Evolutionary conservation across 1,140 invertebrate species (phyloP).

Genomic region (Trichonephila clavipes): DNA sequence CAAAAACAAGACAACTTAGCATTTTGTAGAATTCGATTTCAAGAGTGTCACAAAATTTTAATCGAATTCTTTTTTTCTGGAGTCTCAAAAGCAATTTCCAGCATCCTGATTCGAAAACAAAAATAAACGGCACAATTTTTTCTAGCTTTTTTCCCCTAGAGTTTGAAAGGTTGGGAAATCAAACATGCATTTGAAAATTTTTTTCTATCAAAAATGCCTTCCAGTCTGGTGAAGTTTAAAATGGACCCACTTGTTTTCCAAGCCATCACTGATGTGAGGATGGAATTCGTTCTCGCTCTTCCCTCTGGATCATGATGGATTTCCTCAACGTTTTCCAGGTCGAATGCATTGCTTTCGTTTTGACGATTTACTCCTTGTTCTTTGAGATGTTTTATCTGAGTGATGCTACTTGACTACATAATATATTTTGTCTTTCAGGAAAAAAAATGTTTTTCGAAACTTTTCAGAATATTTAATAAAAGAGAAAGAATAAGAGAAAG

Average conservation of each 20-base stretch:
- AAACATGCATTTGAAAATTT: background rate
- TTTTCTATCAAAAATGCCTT: background rate
- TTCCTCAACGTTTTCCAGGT: background rate
- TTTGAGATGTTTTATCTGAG: background rate
- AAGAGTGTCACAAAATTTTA: background rate
- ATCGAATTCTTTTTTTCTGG: background rate
- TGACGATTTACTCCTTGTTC: background rate
- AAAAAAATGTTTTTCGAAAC: no score
- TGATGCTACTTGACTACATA: no score
- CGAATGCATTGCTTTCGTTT: background rate
- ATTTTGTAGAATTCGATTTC: no score
- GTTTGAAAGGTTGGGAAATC: background rate
- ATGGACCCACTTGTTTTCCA: background rate
- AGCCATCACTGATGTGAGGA: background rate
- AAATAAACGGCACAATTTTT: background rate
- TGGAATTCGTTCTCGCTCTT: background rate
- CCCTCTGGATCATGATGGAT: background rate
- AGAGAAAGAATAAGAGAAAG: no score
- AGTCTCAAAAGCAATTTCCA: background rate
- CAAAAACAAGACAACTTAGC: background rate
- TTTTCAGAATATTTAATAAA: no score
- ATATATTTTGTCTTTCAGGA: no score
- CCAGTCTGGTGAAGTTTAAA: background rate
- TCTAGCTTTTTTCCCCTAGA: background rate
- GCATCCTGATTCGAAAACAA: background rate